A percentile compares a stretch with the other conserved stretches of the same genome.
These are phyloP conservation scores for Cephus spinipes DNA, from an alignment of 2,888 invertebrate species.

Conservation along the genomic window DNA sequence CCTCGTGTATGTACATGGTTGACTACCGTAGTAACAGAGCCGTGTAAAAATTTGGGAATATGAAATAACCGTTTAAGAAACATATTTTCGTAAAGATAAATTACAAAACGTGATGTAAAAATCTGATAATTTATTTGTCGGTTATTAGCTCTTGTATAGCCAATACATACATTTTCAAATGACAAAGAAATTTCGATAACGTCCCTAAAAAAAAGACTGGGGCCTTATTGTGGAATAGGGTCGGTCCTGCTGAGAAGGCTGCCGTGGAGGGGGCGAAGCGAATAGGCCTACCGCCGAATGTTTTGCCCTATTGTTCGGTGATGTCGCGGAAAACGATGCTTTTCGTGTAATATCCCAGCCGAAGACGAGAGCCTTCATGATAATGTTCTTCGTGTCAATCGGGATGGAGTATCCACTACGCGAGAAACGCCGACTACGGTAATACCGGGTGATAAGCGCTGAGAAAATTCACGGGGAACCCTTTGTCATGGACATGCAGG, in stretches of 20 bases:
- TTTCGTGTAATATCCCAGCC: conserved; percentile 32
- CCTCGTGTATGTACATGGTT: background rate
- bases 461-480: conserved; percentile 42
- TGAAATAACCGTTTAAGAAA: background rate
- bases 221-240: background rate
- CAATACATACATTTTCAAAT: background rate
- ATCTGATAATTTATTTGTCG: background rate
- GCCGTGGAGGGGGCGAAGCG: conserved; percentile 38
- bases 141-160: background rate
- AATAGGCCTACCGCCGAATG: conserved; percentile 50
- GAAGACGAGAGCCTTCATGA: conserved; percentile 26
- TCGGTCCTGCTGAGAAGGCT: background rate
- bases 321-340: conserved; percentile 37
- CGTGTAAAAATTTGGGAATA: background rate
- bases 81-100: background rate
- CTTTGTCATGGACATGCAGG: conserved; percentile 67
- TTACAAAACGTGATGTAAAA: background rate
- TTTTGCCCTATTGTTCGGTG: conserved; percentile 53
- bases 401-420: conserved; percentile 43
- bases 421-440: conserved; percentile 49
- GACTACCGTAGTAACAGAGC: background rate
- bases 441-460: conserved; percentile 49
- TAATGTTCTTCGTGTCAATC: conserved; percentile 37
- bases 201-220: background rate
- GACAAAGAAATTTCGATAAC: background rate